Base-by-base conservation (phyloP, 2,113 vertebrate species). In the Ailuropoda melanoleuca region DNA sequence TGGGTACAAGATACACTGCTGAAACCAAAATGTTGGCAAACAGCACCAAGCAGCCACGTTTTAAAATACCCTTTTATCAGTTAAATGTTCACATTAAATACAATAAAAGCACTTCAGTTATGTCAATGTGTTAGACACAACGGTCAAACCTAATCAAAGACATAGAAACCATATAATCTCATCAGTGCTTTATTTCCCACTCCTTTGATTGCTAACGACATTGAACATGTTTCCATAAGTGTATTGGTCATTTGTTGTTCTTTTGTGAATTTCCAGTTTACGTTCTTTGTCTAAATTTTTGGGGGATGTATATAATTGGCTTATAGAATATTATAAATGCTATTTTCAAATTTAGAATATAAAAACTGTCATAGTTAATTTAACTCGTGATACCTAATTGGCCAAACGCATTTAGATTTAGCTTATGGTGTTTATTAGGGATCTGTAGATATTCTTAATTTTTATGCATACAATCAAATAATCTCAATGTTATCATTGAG, bases 331-430 rank as follows among this genome's bases (percentile, higher is more conserved):
- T 95, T 70, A 89, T 87, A 66, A 93, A 74, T 95, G 18, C 21
- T 81, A 68, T 62, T 91, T 81, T 77, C 13, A 78, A 95, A 85
- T 84, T 74, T 39, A 93, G 24, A 88, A 66, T 66, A 92, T 83
- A 80, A 95, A 88, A 85, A 26, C 37, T 75, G 14, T 87, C 74
- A 78, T 24, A 74, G 23, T 43, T 95, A 56, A 77, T 92, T 96
- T 70, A 29, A 81, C 75, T 80, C 85, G 90, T 88, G 89, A 88
- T 88, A 85, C 1, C 56, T 34, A 86, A 43, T 78, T 86, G 48
- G 26, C 18, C 64, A 66, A 43, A 78, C 34, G 48, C 77, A 34
- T 85, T 95, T 66, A 58, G 29, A 19, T 82, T 74, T 56, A 39
- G 18, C 78, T 96, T 68, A 84, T 72, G 4, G 34, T 43, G 2